phyloP scores from a whole-genome alignment of 2,888 invertebrate genomes.

The Tenodera sinensis region DNA sequence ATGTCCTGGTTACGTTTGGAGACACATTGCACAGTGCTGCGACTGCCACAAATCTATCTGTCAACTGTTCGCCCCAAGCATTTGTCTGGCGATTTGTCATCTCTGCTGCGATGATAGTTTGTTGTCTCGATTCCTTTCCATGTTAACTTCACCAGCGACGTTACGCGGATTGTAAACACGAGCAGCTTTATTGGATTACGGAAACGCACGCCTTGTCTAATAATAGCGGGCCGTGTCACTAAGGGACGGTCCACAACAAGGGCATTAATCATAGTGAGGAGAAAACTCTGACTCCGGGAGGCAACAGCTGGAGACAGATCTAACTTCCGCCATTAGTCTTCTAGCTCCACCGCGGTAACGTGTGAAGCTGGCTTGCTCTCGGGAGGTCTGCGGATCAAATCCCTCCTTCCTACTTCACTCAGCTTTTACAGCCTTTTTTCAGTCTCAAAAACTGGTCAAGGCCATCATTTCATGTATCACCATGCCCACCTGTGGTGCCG shows the following conservation, averaged over 20 bases:
- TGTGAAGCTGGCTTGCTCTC: too few relatives aligned
- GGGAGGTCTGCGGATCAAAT: too few relatives aligned
- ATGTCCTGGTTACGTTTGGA: too few relatives aligned
- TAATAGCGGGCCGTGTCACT: not conserved
- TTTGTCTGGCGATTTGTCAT: not conserved
- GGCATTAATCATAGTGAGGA: not conserved
- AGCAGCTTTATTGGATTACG: not conserved
- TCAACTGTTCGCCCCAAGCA: not conserved
- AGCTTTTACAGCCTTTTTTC: too few relatives aligned
- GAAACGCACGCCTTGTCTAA: not conserved
- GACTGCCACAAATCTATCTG: too few relatives aligned
- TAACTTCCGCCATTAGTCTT: not conserved
- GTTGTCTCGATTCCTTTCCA: not conserved
- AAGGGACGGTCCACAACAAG: not conserved
- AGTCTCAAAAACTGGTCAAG: too few relatives aligned
- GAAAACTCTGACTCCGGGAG: not conserved
- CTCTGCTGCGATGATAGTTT: not conserved
- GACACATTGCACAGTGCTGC: not conserved
- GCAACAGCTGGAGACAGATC: not conserved
- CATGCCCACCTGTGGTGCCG: too few relatives aligned
- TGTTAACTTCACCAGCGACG: not conserved
- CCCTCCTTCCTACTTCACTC: too few relatives aligned
- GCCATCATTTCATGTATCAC: too few relatives aligned
- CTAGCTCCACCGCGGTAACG: not conserved
- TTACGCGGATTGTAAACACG: not conserved